Evolutionary conservation across 1,140 invertebrate genomes (phyloP), one percentile per base, ranked within the genome.

Genomic region (Idris sp.): DNA sequence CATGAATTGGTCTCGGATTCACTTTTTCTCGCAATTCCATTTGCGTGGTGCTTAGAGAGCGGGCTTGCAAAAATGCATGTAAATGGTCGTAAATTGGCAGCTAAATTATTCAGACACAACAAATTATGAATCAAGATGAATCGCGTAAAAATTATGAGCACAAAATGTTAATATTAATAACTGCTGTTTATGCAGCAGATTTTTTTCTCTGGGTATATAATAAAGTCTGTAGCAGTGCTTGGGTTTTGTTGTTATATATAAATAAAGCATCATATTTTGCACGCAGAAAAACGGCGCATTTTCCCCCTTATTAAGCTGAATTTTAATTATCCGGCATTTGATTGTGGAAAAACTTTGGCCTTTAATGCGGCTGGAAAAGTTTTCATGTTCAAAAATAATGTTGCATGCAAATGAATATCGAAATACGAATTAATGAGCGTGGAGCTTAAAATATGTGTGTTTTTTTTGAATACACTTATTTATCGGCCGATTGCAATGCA

Each of bases 251-350:
- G 7, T 8, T 3, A 11, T 7, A 11, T 43, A 54, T 65, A 46
- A 44, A n/a, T n/a, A n/a, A n/a, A n/a, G n/a, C n/a, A n/a, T n/a
- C n/a, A 30, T 67, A 54, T 53, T 40, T 2, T 30, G 18, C 49
- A 8, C 8, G 16, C 4, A n/a, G 31, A 51, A 68, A 58, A 68
- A 54, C 11, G 13, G 31, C 38, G 15, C 9, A 41, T 67, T 56
- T 49, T 67, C 30, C 25, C 38, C 28, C 35, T 68, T 68, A 68
- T 68, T 59, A 36, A 44, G 35, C 19, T 68, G 64, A 68, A 68
- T 68, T 58, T 68, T 58, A 58, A 68, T 68, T 68, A 68, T n/a
- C n/a, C 53, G n/a, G 36, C 19, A 61, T 61, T 69, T 53, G 44
- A 58, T 30, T n/a, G n/a, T n/a, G n/a, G 33, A 28, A 48, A 49